Evolutionary conservation across 1,140 invertebrate species (phyloP).

Genomic region (Drosophila melanogaster): Release_6_plus_ISO1_MT NC_004354.4:18889501-18890000

Average conservation of each 20-base stretch:
- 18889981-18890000: background rate
- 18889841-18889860: constrained; percentile 96
- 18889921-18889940: no score
- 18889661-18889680: constrained; percentile 70
- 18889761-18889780: constrained; percentile 86
- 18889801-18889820: constrained; percentile 85
- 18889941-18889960: background rate
- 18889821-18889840: constrained; percentile 91
- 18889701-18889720: constrained; percentile 89
- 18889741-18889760: constrained; percentile 91
- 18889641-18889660: constrained; percentile 59
- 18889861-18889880: constrained; percentile 91
- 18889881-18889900: background rate
- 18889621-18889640: constrained; percentile 29
- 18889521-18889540: constrained; percentile 87
- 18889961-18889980: background rate
- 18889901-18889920: no score
- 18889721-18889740: constrained; percentile 89
- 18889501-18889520: constrained; percentile 86
- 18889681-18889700: constrained; percentile 87
- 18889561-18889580: constrained; percentile 61
- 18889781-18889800: constrained; percentile 75
- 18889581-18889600: constrained; percentile 12
- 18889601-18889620: constrained; percentile 1
- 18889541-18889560: constrained; percentile 29